Conservation (phyloP, 2,888 invertebrate species). For the Blomia tropicalis region DNA sequence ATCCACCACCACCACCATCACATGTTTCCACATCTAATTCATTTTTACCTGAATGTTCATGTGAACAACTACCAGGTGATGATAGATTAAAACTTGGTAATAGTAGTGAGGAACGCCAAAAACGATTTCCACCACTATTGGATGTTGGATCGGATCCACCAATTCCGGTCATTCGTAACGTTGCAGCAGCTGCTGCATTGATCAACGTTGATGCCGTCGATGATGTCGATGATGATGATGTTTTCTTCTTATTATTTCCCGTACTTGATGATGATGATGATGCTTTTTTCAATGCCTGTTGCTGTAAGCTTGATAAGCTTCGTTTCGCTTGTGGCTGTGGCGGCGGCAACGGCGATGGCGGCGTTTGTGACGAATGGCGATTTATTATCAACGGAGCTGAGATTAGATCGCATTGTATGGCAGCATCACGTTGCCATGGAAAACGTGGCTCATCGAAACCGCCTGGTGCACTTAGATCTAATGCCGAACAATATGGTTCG, state of each 20-base stretch:
- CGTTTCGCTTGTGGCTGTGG: neutral
- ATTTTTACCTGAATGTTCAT: neutral
- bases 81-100: neutral
- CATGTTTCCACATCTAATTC: neutral
- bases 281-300: neutral
- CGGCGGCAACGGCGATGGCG: too few relatives aligned
- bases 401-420: slow-evolving; percentile 30
- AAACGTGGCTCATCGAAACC: slow-evolving; percentile 29
- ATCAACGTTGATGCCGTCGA: slow-evolving; percentile 4
- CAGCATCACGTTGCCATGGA: slow-evolving; percentile 31
- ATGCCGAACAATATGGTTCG: slow-evolving; percentile 31
- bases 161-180: neutral
- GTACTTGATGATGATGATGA: neutral
- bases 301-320: too few relatives aligned
- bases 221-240: neutral
- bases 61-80: neutral
- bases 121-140: slow-evolving; percentile 10
- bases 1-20: neutral
- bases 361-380: too few relatives aligned
- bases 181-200: slow-evolving; percentile 11
- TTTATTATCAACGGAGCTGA: neutral
- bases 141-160: neutral
- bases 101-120: slow-evolving; percentile 24
- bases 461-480: slow-evolving; percentile 16
- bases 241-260: neutral